phyloP scores from a whole-genome alignment of 1,140 invertebrate species.

The Drosophila leontia region DNA sequence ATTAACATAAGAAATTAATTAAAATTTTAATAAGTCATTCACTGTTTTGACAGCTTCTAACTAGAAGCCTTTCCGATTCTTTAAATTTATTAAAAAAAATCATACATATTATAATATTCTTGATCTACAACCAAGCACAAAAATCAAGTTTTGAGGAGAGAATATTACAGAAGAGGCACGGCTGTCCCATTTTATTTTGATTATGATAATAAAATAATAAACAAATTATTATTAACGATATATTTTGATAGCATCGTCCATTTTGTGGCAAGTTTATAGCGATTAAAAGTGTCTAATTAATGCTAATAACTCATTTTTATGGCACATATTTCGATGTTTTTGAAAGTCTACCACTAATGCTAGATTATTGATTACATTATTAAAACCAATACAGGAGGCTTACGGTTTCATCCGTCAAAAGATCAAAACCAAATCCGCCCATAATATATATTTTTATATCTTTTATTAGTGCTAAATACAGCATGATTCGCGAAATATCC shows the following conservation, averaged over 20 bases:
- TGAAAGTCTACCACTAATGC: not conserved
- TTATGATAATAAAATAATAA: not conserved
- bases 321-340: not conserved
- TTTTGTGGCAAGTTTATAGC: not conserved
- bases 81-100: not conserved
- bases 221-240: not conserved
- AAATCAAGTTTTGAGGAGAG: not conserved
- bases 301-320: not conserved
- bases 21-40: too few relatives aligned
- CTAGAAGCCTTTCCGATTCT: not conserved
- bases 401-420: not conserved
- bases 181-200: not conserved
- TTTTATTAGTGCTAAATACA: slow-evolving; percentile 5
- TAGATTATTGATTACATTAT: not conserved
- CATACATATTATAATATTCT: not conserved
- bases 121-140: not conserved
- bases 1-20: too few relatives aligned
- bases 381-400: not conserved
- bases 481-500: slow-evolving; percentile 2
- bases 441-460: not conserved
- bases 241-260: not conserved
- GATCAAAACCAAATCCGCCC: not conserved
- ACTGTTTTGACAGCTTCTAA: too few relatives aligned
- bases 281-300: not conserved
- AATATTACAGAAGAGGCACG: not conserved